These are phyloP conservation scores for Nothocercus julius DNA, from an alignment of 2,113 vertebrate genomes.

Conservation along the genomic window DNA sequence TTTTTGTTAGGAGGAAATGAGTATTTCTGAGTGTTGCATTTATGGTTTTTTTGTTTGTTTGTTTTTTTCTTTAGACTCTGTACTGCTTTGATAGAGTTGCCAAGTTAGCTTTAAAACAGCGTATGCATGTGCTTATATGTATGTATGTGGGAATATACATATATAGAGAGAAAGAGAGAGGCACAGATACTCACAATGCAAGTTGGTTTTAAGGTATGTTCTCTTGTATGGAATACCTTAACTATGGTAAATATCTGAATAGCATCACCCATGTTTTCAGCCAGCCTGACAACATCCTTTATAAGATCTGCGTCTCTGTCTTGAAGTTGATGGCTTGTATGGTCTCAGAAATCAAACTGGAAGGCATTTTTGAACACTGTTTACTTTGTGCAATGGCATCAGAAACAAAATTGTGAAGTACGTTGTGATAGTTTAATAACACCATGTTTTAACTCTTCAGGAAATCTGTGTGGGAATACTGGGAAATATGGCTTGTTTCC, in stretches of 20 bases:
- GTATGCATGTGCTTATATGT: too few relatives aligned
- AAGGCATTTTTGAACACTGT: neutral
- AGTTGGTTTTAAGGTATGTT: neutral
- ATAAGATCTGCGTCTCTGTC: neutral
- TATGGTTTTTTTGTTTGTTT: rapidly evolving
- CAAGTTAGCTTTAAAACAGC: neutral
- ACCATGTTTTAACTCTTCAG: conserved; percentile 75
- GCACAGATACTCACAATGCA: neutral
- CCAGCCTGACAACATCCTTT: neutral
- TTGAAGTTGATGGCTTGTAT: neutral
- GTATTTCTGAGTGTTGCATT: neutral
- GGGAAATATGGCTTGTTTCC: conserved; percentile 96
- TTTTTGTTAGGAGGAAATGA: neutral
- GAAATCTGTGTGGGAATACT: conserved; percentile 98
- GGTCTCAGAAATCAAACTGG: neutral
- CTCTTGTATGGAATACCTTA: neutral
- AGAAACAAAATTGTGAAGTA: neutral
- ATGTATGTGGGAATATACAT: too few relatives aligned
- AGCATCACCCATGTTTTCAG: neutral
- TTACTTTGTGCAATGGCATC: neutral
- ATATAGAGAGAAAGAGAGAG: neutral
- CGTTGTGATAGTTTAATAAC: neutral
- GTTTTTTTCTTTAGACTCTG: neutral
- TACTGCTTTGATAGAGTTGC: neutral
- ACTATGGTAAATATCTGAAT: neutral